These are phyloP conservation scores for Metopolophium dirhodum DNA, from an alignment of 1,140 invertebrate species.

Conservation along the genomic window DNA sequence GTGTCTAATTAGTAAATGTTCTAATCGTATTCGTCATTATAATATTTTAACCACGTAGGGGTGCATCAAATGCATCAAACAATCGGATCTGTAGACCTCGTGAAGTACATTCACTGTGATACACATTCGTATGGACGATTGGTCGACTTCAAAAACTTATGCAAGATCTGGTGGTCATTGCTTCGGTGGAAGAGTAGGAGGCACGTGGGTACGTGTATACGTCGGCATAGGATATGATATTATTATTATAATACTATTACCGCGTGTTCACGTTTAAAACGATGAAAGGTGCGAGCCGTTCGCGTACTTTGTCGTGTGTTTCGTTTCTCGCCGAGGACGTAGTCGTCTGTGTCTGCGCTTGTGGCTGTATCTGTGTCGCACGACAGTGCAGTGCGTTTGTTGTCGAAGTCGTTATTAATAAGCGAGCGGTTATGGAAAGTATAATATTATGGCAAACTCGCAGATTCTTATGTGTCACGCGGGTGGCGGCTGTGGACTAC, in stretches of 20 bases:
- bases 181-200: neutral
- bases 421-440: neutral
- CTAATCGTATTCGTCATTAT: too few relatives aligned
- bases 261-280: neutral
- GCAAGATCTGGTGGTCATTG: too few relatives aligned
- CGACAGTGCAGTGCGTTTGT: neutral
- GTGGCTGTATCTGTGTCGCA: neutral
- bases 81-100: too few relatives aligned
- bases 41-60: too few relatives aligned
- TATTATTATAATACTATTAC: neutral
- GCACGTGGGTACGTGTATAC: neutral
- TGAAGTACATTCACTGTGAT: accelerated
- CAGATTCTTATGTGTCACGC: neutral
- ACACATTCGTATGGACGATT: too few relatives aligned
- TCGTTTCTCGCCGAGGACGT: neutral
- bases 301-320: neutral
- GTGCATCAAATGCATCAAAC: too few relatives aligned
- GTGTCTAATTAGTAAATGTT: too few relatives aligned
- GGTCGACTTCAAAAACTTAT: too few relatives aligned
- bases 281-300: neutral
- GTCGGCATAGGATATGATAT: neutral
- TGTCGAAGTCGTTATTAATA: constrained; percentile 13
- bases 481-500: neutral
- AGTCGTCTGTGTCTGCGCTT: too few relatives aligned
- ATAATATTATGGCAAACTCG: neutral